A percentile compares a stretch with the other conserved stretches of the same genome.
These are phyloP conservation scores for Tauraco hartlaubi DNA, from an alignment of 2,797 vertebrate species.

Conservation along the genomic window DNA sequence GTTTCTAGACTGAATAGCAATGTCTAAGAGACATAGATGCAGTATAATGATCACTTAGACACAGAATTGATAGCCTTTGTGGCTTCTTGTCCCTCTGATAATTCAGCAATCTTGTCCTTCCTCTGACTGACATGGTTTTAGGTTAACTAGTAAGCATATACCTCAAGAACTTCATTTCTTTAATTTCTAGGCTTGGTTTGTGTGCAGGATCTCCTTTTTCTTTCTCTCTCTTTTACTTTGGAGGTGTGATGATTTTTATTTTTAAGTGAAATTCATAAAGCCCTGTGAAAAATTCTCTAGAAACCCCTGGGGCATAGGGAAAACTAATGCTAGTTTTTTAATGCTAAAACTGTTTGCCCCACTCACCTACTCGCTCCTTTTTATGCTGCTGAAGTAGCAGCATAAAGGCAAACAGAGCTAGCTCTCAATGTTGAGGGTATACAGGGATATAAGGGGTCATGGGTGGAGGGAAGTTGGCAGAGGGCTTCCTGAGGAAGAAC, in stretches of 20 bases:
- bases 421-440: rapidly evolving
- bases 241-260: not conserved
- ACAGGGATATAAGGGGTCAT: not conserved
- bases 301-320: not conserved
- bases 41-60: not conserved
- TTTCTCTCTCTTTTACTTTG: not conserved
- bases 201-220: not conserved
- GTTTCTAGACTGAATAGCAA: not conserved
- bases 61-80: not conserved
- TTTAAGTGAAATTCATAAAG: not conserved
- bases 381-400: not conserved
- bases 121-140: not conserved
- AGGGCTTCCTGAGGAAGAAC: not conserved
- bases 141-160: not conserved
- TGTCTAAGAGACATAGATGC: not conserved
- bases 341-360: not conserved
- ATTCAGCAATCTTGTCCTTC: not conserved
- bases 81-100: not conserved
- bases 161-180: not conserved
- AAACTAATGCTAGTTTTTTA: not conserved
- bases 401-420: not conserved
- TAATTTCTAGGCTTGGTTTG: not conserved
- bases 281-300: not conserved
- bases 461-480: not conserved
- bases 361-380: not conserved